Evolutionary conservation across 2,797 vertebrate species (phyloP).

Genomic region (Knipowitschia caucasica): DNA sequence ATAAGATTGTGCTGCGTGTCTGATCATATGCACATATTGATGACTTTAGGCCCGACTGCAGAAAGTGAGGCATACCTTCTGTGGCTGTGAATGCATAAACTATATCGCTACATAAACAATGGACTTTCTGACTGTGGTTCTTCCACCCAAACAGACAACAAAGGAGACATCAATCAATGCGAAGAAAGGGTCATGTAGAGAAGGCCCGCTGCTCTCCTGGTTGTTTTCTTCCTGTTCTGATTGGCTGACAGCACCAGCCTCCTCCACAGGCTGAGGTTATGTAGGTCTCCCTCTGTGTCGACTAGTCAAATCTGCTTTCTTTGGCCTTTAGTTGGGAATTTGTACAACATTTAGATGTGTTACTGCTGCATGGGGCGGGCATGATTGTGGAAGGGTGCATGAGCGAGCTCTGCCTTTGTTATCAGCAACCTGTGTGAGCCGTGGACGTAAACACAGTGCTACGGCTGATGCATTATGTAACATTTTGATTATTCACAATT

Average conservation of each 20-base stretch:
- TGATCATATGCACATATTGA: slow-evolving; percentile 12
- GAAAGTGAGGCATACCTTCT: neutral
- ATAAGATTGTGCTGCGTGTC: neutral
- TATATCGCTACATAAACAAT: slow-evolving; percentile 10
- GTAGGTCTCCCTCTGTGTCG: slow-evolving; percentile 40
- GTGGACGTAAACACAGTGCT: too few species aligned
- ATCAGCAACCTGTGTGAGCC: too few species aligned
- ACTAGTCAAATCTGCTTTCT: slow-evolving; percentile 52
- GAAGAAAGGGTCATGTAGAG: slow-evolving; percentile 4
- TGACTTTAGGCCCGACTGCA: neutral
- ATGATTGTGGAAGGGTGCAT: too few species aligned
- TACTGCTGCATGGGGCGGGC: too few species aligned
- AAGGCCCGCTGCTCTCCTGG: slow-evolving; percentile 13
- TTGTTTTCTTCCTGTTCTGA: slow-evolving; percentile 25
- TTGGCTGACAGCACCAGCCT: slow-evolving; percentile 27
- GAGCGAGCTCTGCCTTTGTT: too few species aligned
- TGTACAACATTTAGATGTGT: neutral
- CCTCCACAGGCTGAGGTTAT: slow-evolving; percentile 36
- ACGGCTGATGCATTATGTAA: too few species aligned
- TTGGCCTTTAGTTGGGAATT: slow-evolving; percentile 49
- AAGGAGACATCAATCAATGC: slow-evolving; percentile 43
- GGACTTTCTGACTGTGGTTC: neutral
- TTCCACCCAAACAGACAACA: slow-evolving; percentile 10
- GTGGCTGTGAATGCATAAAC: slow-evolving; percentile 17
- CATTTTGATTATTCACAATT: too few species aligned